Evolutionary conservation across 1,140 invertebrate genomes (phyloP), one percentile per base, ranked within the genome.

Genomic region (Drosophila rufa): DNA sequence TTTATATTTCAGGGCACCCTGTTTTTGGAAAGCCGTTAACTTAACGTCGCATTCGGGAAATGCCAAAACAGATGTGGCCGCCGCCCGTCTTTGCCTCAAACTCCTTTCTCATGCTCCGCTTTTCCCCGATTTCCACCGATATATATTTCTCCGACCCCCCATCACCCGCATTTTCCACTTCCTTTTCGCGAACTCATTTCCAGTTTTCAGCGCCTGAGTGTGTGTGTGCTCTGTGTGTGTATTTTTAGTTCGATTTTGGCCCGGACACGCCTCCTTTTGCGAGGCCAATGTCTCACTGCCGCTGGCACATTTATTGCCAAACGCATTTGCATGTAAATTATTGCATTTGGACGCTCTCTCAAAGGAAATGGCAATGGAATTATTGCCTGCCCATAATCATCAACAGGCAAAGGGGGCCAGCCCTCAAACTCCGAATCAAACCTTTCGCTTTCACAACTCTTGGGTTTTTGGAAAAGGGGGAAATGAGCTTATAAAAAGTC

Each of bases 271-370:
- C 68, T 43, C 53, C 50, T 14, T 42, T 38, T 25, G 53, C 53
- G 36, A 11, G 25, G 55, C 51, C 73, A 59, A 61, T 62, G 47
- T 69, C 55, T 68, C 56, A 65, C 82, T 84, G 82, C 68, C 57
- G 56, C 50, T 85, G 79, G 82, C 82, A 85, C 82, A 85, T 85
- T 85, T 85, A 85, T 85, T 75, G 82, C 75, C 82, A 56, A 81
- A 81, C 82, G 82, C 82, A 85, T 85, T 85, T 85, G 79, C 82
- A 85, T 85, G 82, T 85, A 85, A 85, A 85, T 85, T 86, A 85
- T 85, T 85, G 82, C 79, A 85, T 85, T 82, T 81, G 60, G 53
- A 59, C 75, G 42, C 71, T 58, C 51, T 60, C 42, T 42, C 55
- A 73, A 75, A 79, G 75, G 46, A 67, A 75, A 70, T 64, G 73